Conservation (phyloP, 2,113 vertebrate genomes). For the Capricornis sumatraensis region DNA sequence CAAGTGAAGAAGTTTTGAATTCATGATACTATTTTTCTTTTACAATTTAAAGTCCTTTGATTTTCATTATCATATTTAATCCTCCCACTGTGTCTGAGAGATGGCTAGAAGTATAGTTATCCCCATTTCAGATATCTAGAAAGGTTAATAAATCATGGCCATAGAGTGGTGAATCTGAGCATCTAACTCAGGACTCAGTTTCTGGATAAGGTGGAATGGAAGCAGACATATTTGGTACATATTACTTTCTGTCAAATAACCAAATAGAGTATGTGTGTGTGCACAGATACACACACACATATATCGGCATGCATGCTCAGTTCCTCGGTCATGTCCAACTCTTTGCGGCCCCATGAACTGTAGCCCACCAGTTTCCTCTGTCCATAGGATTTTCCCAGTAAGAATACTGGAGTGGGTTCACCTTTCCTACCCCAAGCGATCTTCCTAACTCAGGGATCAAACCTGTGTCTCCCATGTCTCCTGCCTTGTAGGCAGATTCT, state of each 20-base stretch:
- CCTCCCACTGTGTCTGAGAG: not conserved
- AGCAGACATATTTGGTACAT: not conserved
- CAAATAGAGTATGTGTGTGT: not conserved
- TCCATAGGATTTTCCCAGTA: not conserved
- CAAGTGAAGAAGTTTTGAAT: not conserved
- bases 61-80: conserved; percentile 34
- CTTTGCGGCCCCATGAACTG: not conserved
- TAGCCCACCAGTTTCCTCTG: not conserved
- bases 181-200: not conserved
- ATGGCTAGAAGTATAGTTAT: not conserved
- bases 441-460: not conserved
- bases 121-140: not conserved
- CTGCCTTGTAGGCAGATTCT: not conserved
- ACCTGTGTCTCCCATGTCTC: not conserved
- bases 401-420: not conserved
- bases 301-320: not conserved
- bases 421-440: not conserved
- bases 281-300: not conserved
- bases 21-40: not conserved
- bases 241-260: not conserved
- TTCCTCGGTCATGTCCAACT: not conserved
- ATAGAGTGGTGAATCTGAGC: not conserved
- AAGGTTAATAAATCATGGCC: not conserved
- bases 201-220: not conserved
- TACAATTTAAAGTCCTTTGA: not conserved